These are phyloP conservation scores for Morpho deidamia DNA, from an alignment of 2,888 invertebrate species.

Conservation along the genomic window DNA sequence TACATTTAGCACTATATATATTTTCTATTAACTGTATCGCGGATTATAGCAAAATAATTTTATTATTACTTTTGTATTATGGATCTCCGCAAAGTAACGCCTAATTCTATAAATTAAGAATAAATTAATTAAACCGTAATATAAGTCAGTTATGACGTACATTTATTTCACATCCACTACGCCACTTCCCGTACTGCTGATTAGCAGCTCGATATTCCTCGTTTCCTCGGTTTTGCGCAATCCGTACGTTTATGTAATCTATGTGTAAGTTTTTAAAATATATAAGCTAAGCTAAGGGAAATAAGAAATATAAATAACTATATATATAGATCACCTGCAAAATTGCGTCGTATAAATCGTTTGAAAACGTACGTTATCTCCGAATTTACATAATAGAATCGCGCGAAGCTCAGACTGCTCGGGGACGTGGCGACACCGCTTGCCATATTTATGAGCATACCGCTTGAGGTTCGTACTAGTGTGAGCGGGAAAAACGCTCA, in stretches of 20 bases:
- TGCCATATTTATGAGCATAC: slow-evolving; percentile 27
- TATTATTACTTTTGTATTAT: no score
- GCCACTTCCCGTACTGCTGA: slow-evolving; percentile 54
- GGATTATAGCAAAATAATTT: no score
- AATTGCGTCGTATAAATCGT: no score
- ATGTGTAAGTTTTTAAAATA: no score
- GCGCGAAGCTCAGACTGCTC: slow-evolving; percentile 52
- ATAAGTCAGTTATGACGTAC: not conserved
- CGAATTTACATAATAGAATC: slow-evolving; percentile 65
- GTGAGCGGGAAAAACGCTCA: not conserved
- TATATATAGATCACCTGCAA: not conserved
- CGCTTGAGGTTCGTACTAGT: not conserved
- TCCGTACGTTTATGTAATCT: slow-evolving; percentile 3
- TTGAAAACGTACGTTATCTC: slow-evolving; percentile 57
- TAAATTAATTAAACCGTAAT: not conserved
- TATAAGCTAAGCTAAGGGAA: no score
- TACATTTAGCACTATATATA: no score
- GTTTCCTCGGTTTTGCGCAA: slow-evolving; percentile 62
- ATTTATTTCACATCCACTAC: slow-evolving; percentile 36
- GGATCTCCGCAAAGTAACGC: no score
- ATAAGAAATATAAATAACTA: slow-evolving; percentile 8
- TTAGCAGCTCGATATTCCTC: slow-evolving; percentile 34
- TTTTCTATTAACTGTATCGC: no score
- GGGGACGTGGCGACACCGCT: slow-evolving; percentile 42
- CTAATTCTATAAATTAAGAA: no score